Conservation (phyloP, 2,888 invertebrate species). For the Cheilosia scutellata region DNA sequence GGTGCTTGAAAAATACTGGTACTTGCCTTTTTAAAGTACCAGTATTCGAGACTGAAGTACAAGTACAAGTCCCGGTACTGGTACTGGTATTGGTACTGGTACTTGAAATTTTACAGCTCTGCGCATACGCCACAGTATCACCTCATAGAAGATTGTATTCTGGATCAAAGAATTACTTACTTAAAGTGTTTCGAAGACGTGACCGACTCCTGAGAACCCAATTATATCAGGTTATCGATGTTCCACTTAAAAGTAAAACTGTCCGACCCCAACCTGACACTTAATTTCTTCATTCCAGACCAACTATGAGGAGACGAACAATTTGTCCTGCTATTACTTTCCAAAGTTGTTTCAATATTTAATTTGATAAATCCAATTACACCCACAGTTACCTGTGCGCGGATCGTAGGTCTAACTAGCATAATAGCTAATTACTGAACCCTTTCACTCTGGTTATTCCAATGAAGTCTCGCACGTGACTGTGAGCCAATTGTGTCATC, state of each 20-base stretch:
- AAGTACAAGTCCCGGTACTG: too few relatives aligned
- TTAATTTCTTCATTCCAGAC: neutral
- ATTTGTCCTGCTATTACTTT: constrained; percentile 7
- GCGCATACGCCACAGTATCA: too few relatives aligned
- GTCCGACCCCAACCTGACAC: neutral
- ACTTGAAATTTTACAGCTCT: too few relatives aligned
- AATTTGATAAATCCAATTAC: constrained; percentile 38
- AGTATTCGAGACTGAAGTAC: too few relatives aligned
- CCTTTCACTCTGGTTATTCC: constrained; percentile 57
- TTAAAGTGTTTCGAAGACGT: neutral
- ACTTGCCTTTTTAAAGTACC: too few relatives aligned
- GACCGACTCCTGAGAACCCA: neutral
- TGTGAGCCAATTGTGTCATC: constrained; percentile 41
- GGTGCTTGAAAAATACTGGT: too few relatives aligned
- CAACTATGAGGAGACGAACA: neutral
- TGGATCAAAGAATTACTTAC: too few relatives aligned
- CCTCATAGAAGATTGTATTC: too few relatives aligned
- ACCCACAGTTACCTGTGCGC: neutral
- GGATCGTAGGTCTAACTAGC: neutral
- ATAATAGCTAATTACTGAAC: constrained; percentile 30
- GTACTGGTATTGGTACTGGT: too few relatives aligned
- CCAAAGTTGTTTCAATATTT: constrained; percentile 11
- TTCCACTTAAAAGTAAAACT: neutral
- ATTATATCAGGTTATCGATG: neutral
- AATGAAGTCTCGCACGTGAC: constrained; percentile 49